Evolutionary conservation across 30 jellyfish, hydroid and myxozoan species (phyloP), one percentile per base, ranked within the genome.

Genomic region (Hydractinia echinata): DNA sequence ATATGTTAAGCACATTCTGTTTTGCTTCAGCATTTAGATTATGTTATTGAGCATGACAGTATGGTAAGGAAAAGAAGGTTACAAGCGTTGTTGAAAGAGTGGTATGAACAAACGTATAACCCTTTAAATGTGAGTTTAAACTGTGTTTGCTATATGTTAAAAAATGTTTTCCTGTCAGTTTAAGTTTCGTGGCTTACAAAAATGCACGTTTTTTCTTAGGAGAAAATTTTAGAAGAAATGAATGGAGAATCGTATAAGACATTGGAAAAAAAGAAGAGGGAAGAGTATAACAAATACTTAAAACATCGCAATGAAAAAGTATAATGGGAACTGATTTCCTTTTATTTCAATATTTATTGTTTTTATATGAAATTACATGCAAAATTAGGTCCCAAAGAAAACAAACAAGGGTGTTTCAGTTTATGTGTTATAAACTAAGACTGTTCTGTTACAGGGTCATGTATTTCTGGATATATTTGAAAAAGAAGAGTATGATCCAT

Each of bases 381-480:
- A 30, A 30, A n/a, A 2, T 30, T 30, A 2, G 44, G 2, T 30
- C 2, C 44, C 44, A 30, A 30, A 30, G 44, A 30, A 30, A 30
- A 30, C 44, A 30, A 30, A 2, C 2, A 30, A 30, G 2, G 44
- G 44, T 30, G 44, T 30, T 2, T 30, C 2, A 30, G 44, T 30
- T 0, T 2, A 30, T 30, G 78, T 16, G 14, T 58, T 10, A 58
- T 10, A 60, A 13, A 60, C 52, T 58, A 53, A 0, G 5, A 67
- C 0, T 21, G 18, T 11, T 49, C 56, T 77, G 11, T 61, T 66
- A 20, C 81, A 86, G 96, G 98, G 98, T 44, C 79, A 81, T 54
- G 98, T 92, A 39, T 92, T 82, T 80, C 92, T 92, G 14, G 98
- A 92, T 66, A 77, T 89, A 50, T 82, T 79, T 61, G 90, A 95